These are phyloP conservation scores for Tonatia bakeri DNA, from an alignment of 2,113 vertebrate genomes.

Conservation along the genomic window DNA sequence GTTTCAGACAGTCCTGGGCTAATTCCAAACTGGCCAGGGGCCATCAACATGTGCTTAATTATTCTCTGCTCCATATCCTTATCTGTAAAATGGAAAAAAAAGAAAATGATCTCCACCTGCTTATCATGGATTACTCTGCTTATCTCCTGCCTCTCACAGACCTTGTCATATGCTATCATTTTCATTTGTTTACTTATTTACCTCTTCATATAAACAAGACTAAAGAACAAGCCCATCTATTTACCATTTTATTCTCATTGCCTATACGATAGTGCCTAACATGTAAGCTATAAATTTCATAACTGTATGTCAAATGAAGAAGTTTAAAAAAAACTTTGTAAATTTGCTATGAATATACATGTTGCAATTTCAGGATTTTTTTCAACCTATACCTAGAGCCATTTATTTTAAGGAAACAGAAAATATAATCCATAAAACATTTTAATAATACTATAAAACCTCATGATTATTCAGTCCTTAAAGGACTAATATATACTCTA, in stretches of 20 bases:
- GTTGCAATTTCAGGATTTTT: neutral
- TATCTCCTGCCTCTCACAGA: neutral
- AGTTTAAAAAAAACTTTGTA: neutral
- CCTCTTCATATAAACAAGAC: neutral
- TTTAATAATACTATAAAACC: neutral
- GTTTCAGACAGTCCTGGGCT: neutral
- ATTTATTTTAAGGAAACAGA: neutral
- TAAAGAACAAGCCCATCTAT: neutral
- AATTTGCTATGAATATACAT: neutral
- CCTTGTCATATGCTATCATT: neutral
- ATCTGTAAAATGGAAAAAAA: neutral
- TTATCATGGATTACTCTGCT: neutral
- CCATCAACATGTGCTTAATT: neutral
- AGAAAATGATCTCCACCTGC: neutral
- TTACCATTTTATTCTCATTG: neutral
- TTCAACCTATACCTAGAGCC: neutral
- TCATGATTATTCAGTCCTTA: neutral
- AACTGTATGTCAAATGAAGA: neutral
- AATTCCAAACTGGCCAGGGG: neutral
- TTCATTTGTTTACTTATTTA: neutral
- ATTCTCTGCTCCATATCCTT: neutral
- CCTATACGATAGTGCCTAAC: neutral
- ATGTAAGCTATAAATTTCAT: neutral
- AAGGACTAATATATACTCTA: neutral
- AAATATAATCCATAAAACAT: neutral